phyloP scores from a whole-genome alignment of 2,113 vertebrate genomes.

The Callithrix jacchus region DNA sequence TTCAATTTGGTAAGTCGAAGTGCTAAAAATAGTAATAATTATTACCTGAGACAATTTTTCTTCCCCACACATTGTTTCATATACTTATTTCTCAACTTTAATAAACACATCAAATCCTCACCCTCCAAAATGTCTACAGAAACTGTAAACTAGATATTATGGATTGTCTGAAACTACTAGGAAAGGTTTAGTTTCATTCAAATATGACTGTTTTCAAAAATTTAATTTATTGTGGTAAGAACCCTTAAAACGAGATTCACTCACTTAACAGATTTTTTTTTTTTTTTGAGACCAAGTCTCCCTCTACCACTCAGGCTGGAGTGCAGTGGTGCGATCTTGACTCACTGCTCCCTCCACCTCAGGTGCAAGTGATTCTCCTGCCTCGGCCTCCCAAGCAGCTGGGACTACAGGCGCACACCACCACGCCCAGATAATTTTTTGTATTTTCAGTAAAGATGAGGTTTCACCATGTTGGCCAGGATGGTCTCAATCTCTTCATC shows the following conservation, averaged over 20 bases:
- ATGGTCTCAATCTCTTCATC: too few relatives aligned
- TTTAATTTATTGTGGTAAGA: background rate
- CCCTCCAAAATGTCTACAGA: background rate
- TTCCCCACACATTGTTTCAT: background rate
- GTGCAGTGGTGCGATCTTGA: too few relatives aligned
- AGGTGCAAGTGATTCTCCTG: too few relatives aligned
- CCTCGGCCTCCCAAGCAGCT: too few relatives aligned
- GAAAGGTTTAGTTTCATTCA: conserved; percentile 56
- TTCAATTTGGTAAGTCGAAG: background rate
- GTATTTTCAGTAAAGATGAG: too few relatives aligned
- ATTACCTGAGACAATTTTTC: background rate
- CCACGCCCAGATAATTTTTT: too few relatives aligned
- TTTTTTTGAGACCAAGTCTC: too few relatives aligned
- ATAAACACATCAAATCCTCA: conserved; percentile 1
- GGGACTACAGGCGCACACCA: too few relatives aligned
- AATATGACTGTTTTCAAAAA: conserved; percentile 11
- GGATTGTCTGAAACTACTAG: background rate
- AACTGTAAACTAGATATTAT: background rate
- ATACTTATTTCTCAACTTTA: conserved; percentile 44
- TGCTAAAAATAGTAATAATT: conserved; percentile 24
- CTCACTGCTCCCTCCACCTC: too few relatives aligned
- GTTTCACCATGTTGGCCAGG: too few relatives aligned
- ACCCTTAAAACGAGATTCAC: background rate
- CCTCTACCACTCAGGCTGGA: too few relatives aligned
- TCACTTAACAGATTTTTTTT: background rate